Base-by-base conservation (phyloP, 92 coral and sea anemone species). In the Epizoanthus scotinus region DNA sequence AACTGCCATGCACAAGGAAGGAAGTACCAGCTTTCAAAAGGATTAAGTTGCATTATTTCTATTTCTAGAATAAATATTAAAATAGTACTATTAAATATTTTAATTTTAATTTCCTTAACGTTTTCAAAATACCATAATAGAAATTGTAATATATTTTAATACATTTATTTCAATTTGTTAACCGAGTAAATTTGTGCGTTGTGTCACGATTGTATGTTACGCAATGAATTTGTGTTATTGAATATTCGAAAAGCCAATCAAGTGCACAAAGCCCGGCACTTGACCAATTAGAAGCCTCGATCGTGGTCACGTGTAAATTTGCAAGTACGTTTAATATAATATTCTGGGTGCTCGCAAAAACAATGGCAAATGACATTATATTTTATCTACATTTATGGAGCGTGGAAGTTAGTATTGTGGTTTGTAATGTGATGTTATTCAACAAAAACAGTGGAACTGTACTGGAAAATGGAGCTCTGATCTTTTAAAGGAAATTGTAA, bases 241-340 rank as follows among this genome's bases (percentile, higher is more conserved):
- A 8, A 44, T 44, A 22, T 67, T 67, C 36, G 58, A 69, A 59
- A 59, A 74, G 68, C 52, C 80, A 36, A 13, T 75, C 81, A 75
- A 21, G 22, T 21, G 18, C 63, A 60, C 68, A 60, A 38, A 22
- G 68, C 59, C 18, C 19, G 6, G n/a, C 20, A 12, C 18, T 59
- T 75, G 81, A 58, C 81, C 81, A 75, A 75, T 75, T 6, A 75
- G 68, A 75, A 36, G 9, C 49, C 22, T 20, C 38, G 55, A 10
- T 59, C 18, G 47, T 15, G 54, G 68, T 75, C 81, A 75, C 81
- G 81, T 75, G 81, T 55, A 20, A 15, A 26, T 59, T 75, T 75
- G 21, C 56, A 75, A 15, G 56, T 75, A 59, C 81, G 81, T 75
- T n/a, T n/a, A n/a, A n/a, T 75, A 58, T 58, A 55, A 57, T 73